Conservation (phyloP, 2,888 invertebrate genomes). For the Leptura quadrifasciata region DNA sequence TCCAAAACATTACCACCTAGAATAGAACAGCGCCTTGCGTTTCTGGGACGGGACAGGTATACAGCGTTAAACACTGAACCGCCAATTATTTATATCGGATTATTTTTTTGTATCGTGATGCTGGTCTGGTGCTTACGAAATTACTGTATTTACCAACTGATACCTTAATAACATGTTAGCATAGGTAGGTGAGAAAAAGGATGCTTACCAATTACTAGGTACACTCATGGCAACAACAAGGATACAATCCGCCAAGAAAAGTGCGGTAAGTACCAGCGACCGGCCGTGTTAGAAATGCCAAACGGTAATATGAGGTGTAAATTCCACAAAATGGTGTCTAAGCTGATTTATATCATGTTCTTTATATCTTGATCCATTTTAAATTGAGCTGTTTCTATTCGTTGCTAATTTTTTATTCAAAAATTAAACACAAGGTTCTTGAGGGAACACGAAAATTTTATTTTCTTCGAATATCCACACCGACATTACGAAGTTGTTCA, state of each 20-base stretch:
- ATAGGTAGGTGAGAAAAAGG: slow-evolving; percentile 62
- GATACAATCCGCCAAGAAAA: slow-evolving; percentile 15
- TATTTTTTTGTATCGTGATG: slow-evolving; percentile 15
- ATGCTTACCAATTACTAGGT: slow-evolving; percentile 53
- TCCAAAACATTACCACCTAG: slow-evolving; percentile 11
- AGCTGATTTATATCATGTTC: too few relatives aligned
- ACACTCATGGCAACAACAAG: slow-evolving; percentile 40
- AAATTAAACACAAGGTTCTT: too few relatives aligned
- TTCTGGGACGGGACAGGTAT: neutral
- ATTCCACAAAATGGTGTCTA: too few relatives aligned
- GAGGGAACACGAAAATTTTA: too few relatives aligned
- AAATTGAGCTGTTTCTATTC: too few relatives aligned
- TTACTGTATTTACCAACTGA: slow-evolving; percentile 63
- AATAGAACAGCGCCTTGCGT: neutral
- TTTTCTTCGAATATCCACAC: too few relatives aligned
- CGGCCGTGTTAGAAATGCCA: too few relatives aligned
- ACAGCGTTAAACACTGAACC: slow-evolving; percentile 16
- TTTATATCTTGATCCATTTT: too few relatives aligned
- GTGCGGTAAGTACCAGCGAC: too few relatives aligned
- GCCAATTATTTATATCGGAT: slow-evolving; percentile 19
- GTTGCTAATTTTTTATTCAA: too few relatives aligned
- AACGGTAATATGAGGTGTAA: too few relatives aligned
- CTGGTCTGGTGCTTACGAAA: slow-evolving; percentile 53
- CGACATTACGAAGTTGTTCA: too few relatives aligned
- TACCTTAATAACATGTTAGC: slow-evolving; percentile 64